Conservation (phyloP, 2,888 invertebrate genomes). For the Unio delphinus region DNA sequence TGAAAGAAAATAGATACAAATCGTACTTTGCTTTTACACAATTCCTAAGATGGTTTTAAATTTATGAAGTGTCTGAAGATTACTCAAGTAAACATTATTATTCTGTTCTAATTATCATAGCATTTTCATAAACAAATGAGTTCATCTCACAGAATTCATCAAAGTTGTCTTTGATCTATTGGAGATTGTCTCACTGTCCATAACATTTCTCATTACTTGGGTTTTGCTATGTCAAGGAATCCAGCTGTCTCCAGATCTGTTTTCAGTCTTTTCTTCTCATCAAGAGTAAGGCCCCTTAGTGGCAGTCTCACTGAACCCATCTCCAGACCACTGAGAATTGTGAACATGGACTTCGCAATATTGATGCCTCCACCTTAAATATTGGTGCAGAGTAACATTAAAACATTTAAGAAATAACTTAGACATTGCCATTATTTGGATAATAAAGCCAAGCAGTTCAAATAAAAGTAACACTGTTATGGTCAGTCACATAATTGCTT, state of each 20-base stretch:
- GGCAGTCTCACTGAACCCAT: slow-evolving; percentile 58
- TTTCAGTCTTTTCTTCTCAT: slow-evolving; percentile 27
- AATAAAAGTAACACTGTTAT: slow-evolving; percentile 1
- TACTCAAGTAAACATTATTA: no score
- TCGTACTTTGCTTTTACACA: no score
- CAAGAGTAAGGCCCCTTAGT: slow-evolving; percentile 31
- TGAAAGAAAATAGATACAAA: no score
- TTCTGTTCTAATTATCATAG: no score
- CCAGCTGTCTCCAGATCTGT: slow-evolving; percentile 34
- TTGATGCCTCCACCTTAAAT: slow-evolving; percentile 43
- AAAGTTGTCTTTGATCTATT: no score
- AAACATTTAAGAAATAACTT: background rate
- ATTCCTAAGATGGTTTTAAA: no score
- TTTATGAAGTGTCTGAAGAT: no score
- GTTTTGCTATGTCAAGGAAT: slow-evolving; percentile 14
- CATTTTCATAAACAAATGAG: no score
- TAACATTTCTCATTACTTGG: slow-evolving; percentile 3
- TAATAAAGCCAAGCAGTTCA: background rate
- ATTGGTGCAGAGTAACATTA: background rate
- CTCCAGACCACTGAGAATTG: slow-evolving; percentile 46
- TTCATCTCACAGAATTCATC: no score
- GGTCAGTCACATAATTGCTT: background rate
- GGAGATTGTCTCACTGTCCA: no score
- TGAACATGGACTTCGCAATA: slow-evolving; percentile 45
- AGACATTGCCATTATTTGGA: background rate